Conservation (phyloP, 2,113 vertebrate species). For the Mus pahari region DNA sequence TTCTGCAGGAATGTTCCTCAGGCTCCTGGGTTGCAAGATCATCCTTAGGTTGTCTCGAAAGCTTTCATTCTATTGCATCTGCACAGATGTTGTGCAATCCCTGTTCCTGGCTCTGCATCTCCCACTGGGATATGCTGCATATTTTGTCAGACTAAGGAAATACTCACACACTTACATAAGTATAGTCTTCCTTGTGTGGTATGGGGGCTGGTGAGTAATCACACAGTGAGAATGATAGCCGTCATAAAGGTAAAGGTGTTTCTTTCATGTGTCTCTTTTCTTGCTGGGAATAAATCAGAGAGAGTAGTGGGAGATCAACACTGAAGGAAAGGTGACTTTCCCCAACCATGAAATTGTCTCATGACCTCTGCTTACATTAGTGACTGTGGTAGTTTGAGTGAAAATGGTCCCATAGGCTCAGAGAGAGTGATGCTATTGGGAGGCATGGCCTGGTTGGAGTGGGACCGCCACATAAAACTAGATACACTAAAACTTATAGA, state of each 20-base stretch:
- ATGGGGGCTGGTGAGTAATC: neutral
- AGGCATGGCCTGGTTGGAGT: neutral
- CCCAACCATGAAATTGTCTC: too few species aligned
- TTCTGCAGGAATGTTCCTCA: neutral
- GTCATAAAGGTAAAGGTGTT: neutral
- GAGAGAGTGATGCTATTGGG: neutral
- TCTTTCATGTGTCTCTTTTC: neutral
- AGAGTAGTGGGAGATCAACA: too few species aligned
- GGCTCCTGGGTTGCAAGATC: neutral
- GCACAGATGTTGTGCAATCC: neutral
- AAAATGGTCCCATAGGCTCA: neutral
- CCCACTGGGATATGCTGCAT: neutral
- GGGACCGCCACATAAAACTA: too few species aligned
- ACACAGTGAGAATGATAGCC: neutral
- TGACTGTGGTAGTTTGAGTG: neutral
- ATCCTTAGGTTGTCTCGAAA: neutral
- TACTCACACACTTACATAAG: neutral
- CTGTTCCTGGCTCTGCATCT: accelerated
- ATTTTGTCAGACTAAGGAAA: neutral
- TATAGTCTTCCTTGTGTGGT: neutral
- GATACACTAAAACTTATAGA: too few species aligned
- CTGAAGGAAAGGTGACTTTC: neutral
- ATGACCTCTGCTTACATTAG: neutral
- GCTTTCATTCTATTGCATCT: neutral
- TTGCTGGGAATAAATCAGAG: neutral